Evolutionary conservation across 2,797 vertebrate species (phyloP), one percentile per base, ranked within the genome.

Genomic region (Apogon hyalosoma): DNA sequence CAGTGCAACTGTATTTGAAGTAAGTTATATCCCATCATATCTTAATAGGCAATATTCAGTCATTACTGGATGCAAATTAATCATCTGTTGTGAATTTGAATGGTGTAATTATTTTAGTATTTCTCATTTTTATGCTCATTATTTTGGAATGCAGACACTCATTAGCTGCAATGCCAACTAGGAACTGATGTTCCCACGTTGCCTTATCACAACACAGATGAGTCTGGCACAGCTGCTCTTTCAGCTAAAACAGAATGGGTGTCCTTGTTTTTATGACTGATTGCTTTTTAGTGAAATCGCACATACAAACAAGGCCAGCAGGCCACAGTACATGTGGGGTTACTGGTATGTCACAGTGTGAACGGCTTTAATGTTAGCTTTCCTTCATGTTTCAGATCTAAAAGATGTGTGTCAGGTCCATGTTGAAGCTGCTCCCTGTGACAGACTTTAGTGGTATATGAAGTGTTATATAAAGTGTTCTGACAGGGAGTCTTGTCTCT

Each of bases 211-310:
- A 42, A 50, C 54, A 54, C 57, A 81, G 53, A 82, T 41, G 49
- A 43, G 28, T 41, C 36, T 58, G 45, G 75, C 54, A 49, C 70
- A 82, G 68, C 80, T 80, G 72, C 41, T 84, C 59, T 31, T 49
- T 21, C 56, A 65, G 62, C 51, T 11, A 53, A 72, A n/a, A 57
- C 54, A 63, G 24, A 14, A 76, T 57, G 11, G 14, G 16, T 59
- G 60, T 49, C 66, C 63, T 71, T 53, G 41, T 90, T 83, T 79
- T 75, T 62, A 73, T 74, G 69, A 85, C 48, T 48, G 80, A 82
- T 47, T 67, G 50, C 45, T 39, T 71, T 57, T 42, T 42, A 43
- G 39, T 61, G 43, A 75, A 77, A 49, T 65, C 55, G 36, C 14
- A 75, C 47, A 43, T 36, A 33, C 50, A 36, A 73, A 64, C 24